phyloP scores from a whole-genome alignment of 2,888 invertebrate genomes.

The Octonoba sinensis region DNA sequence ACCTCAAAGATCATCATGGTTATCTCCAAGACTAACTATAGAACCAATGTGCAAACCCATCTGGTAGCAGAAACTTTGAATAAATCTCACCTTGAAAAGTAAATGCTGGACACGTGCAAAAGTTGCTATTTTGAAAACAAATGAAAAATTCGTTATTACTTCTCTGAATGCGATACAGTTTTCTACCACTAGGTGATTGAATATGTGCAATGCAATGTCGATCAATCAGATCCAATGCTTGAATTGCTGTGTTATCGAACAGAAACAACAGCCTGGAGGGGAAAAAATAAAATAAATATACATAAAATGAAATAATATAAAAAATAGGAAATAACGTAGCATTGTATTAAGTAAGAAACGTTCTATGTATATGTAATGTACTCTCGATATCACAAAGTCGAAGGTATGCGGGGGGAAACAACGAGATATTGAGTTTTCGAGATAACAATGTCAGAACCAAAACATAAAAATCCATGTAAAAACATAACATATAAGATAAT shows the following conservation, averaged over 20 bases:
- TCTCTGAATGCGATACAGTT: slow-evolving; percentile 45
- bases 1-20: too few relatives aligned
- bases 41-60: not conserved
- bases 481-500: too few relatives aligned
- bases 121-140: slow-evolving; percentile 49
- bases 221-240: slow-evolving; percentile 55
- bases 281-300: too few relatives aligned
- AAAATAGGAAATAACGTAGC: not conserved
- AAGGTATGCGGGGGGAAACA: not conserved
- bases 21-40: too few relatives aligned
- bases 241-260: slow-evolving; percentile 34
- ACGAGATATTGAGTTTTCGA: not conserved
- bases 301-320: not conserved
- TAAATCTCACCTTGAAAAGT: slow-evolving; percentile 32
- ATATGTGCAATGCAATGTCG: slow-evolving; percentile 31
- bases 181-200: slow-evolving; percentile 43
- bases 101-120: slow-evolving; percentile 52
- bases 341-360: not conserved
- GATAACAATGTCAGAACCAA: too few relatives aligned
- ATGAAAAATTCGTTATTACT: slow-evolving; percentile 36
- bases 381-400: too few relatives aligned
- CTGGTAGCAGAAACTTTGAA: not conserved
- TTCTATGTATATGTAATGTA: too few relatives aligned
- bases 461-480: too few relatives aligned
- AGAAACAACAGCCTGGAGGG: slow-evolving; percentile 39